Base-by-base conservation (phyloP, 64 coral and sea anemone species). In the Anthopleura sola region DNA sequence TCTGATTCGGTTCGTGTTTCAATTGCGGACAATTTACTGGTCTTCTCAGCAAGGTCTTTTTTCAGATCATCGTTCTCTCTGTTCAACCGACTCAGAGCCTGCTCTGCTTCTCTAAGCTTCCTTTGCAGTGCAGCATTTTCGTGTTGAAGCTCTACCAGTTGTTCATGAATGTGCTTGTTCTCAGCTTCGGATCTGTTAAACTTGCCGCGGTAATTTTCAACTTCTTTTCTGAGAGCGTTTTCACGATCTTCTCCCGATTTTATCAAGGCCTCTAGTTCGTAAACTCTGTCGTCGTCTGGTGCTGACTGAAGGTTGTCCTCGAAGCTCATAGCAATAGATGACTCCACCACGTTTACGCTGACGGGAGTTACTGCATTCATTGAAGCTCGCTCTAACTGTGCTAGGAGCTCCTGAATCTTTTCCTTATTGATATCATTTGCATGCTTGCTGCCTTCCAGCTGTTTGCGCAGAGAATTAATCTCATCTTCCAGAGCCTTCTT, bases 61-160 rank as follows among this genome's bases (percentile, higher is more conserved):
- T 93, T 90, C 19, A 93, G 60, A 19, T 93, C 91, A 68, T 88
- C 88, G 40, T 93, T 97, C 37, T 97, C 95, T 33, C 88, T 85
- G n/a, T 85, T 91, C 31, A 84, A 80, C 39, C 83, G 90, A 10
- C 81, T 82, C 29, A 97, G 19, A 53, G 89, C 64, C 49, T 84
- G 80, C 36, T 88, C 89, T 23, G 37, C 36, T 75, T 97, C 95
- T 16, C 91, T 80, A n/a, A 93, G 71, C 60, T 97, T 97, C 64
- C 87, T 97, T 48, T 97, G 86, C 3, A 93, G 88, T 75, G 78
- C 86, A 39, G 86, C 78, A 48, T 86, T 71, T 28, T 88, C 87
- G 50, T 91, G 95, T 14, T 90, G 90, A 48, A 85, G 53, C 24
- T 97, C 91, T 5, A 93, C 85, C 9, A 90, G 54, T 60, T 88